Conservation (phyloP, 92 coral and sea anemone genomes). For the Palythoa grandiflora region DNA sequence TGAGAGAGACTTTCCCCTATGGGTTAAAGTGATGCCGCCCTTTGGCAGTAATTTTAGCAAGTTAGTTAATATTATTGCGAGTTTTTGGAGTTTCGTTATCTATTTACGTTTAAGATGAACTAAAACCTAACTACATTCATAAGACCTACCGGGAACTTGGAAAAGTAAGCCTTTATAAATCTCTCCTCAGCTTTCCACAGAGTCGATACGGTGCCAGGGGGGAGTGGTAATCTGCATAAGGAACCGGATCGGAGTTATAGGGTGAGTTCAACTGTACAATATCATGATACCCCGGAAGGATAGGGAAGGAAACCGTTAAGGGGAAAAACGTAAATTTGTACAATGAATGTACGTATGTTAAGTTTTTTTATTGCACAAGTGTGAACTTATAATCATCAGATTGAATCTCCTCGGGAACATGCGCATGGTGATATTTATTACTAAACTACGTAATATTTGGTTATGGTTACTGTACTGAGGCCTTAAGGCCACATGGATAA, state of each 20-base stretch:
- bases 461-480: no score
- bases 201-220: slow-evolving; percentile 95
- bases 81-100: background rate
- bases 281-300: no score
- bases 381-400: no score
- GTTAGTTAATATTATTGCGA: background rate
- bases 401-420: no score
- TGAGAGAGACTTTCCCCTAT: background rate
- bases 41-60: background rate
- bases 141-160: slow-evolving; percentile 86
- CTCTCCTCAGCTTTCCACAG: slow-evolving; percentile 95
- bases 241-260: background rate
- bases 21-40: background rate
- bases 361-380: no score
- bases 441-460: no score
- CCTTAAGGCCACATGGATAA: no score
- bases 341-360: no score
- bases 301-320: no score
- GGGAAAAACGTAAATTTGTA: no score
- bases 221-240: slow-evolving; percentile 88
- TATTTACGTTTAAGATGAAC: background rate
- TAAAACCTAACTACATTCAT: background rate
- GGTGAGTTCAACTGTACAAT: no score
- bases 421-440: no score
- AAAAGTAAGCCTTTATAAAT: slow-evolving; percentile 81